phyloP scores from a whole-genome alignment of 1,140 invertebrate genomes.

The Drosophila cardini region DNA sequence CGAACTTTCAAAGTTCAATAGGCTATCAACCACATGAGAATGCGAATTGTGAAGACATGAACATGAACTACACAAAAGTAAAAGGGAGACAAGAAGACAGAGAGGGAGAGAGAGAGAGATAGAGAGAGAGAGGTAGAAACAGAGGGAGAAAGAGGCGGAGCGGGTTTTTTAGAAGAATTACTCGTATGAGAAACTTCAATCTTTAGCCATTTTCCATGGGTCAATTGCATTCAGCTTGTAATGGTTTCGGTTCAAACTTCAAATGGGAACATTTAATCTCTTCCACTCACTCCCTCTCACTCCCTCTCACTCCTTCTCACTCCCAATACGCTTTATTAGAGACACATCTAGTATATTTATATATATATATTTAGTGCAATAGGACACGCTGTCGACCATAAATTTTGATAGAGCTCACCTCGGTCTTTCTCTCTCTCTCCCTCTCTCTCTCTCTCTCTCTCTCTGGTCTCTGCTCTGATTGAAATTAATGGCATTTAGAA shows the following conservation, averaged over 20 bases:
- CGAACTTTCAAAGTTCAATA: conserved; percentile 71
- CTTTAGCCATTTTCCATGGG: conserved; percentile 54
- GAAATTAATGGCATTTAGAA: conserved; percentile 64
- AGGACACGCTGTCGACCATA: conserved; percentile 54
- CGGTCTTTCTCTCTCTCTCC: too few species aligned
- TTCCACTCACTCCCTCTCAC: too few species aligned
- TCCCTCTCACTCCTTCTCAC: too few species aligned
- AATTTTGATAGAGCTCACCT: conserved; percentile 55
- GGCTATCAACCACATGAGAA: conserved; percentile 52
- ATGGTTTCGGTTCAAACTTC: conserved; percentile 46
- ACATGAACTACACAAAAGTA: conserved; percentile 4
- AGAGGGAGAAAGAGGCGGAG: background rate
- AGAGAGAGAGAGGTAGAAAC: background rate
- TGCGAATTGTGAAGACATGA: conserved; percentile 30
- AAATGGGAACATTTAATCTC: conserved; percentile 46
- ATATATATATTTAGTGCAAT: conserved; percentile 50
- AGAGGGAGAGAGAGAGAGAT: background rate
- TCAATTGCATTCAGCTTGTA: conserved; percentile 42
- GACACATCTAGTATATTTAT: conserved; percentile 3
- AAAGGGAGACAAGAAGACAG: background rate
- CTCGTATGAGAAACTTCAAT: conserved; percentile 22
- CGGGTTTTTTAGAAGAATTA: too few species aligned
- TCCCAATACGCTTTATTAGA: too few species aligned
- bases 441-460: background rate
- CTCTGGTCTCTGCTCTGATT: conserved; percentile 29